Evolutionary conservation across 2,797 vertebrate genomes (phyloP), one percentile per base, ranked within the genome.

Genomic region (Falco peregrinus): DNA sequence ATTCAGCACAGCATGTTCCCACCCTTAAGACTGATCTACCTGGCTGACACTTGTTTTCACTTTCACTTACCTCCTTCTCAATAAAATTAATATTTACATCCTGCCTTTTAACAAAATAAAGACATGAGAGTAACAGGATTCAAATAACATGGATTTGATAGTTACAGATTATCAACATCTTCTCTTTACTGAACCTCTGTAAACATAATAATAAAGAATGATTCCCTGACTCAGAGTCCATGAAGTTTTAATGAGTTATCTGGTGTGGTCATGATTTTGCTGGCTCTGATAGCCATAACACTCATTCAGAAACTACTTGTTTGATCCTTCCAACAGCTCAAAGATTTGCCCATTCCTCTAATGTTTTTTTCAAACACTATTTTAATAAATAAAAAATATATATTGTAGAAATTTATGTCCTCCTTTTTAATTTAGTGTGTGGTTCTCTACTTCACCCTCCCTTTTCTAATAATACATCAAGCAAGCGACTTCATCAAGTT

Each of bases 1-100:
- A 29, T 24, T 51, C 73, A 96, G 95, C 79, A 94, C 91, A 94
- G 84, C 22, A 47, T 76, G 95, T 96, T 96, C 95, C 93, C 65
- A 88, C 71, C 57, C 57, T 78, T 74, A 67, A 31, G 26, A 51
- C 50, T 61, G 31, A 82, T 89, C 78, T 95, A 95, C 96, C 95
- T 96, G 93, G 41, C 33, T 90, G 43, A 50, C 87, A 78, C 57
- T 45, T 74, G 68, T 48, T 84, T 87, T 84, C 54, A 64, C 10
- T 89, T 90, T 50, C 71, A 50, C 37, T 84, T 35, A 43, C 45
- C 75, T 65, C 47, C 39, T 75, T 22, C 59, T 64, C 64, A 37
- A 24, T 43, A 63, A 74, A 93, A 91, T 45, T 76, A 51, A 48
- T 69, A 84, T 54, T 57, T 48, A 4, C 1, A 3, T 67, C 22